Evolutionary conservation across 2,797 vertebrate species (phyloP).

Genomic region (Chelon auratus): DNA sequence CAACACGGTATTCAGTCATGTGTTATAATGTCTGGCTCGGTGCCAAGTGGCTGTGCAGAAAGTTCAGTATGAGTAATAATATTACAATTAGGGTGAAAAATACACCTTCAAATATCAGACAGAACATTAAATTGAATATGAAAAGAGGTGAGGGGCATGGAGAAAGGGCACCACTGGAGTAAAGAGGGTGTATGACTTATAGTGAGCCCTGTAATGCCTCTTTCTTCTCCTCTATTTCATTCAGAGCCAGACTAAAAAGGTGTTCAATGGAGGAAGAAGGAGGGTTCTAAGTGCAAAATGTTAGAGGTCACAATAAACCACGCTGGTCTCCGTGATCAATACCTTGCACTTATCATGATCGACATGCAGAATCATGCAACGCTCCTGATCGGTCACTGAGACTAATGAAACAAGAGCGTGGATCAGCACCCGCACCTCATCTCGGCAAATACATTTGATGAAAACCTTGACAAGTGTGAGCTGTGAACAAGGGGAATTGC

Average conservation of each 20-base stretch:
- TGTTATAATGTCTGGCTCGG: conserved; percentile 12
- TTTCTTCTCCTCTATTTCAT: too few relatives aligned
- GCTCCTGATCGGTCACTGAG: conserved; percentile 36
- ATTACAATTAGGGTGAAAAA: conserved; percentile 20
- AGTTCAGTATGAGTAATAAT: conserved; percentile 4
- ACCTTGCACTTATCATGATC: conserved; percentile 52
- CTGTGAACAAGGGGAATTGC: neutral
- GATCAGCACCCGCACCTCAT: neutral
- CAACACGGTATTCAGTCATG: conserved; percentile 25
- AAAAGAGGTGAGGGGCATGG: neutral
- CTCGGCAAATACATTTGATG: neutral
- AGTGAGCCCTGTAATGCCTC: too few relatives aligned
- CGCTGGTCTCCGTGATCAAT: conserved; percentile 36
- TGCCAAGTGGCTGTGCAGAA: neutral
- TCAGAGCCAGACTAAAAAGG: neutral
- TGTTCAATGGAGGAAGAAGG: neutral
- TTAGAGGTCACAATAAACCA: conserved; percentile 31
- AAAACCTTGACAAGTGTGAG: neutral
- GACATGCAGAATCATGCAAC: conserved; percentile 44
- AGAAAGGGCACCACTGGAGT: neutral
- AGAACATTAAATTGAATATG: conserved; percentile 16
- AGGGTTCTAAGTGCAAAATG: conserved; percentile 16
- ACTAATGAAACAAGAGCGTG: conserved; percentile 2
- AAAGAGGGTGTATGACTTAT: too few relatives aligned
- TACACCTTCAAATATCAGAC: conserved; percentile 4